Evolutionary conservation across 1,140 invertebrate genomes (phyloP).

Genomic region (Schlechtendalia chinensis): DNA sequence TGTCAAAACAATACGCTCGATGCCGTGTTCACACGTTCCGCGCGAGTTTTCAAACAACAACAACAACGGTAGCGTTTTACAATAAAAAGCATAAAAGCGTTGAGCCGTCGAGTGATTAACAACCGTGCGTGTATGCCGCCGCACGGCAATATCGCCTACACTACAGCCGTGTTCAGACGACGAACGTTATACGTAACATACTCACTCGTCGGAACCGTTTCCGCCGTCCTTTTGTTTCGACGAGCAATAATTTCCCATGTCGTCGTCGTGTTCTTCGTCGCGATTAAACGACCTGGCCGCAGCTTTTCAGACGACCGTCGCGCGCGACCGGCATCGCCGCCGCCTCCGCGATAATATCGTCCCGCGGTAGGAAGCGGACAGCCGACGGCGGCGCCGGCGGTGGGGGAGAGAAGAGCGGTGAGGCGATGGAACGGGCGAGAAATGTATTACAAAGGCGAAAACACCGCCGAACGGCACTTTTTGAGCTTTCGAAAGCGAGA

Average conservation of each 20-base stretch:
- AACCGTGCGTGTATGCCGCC: too few species aligned
- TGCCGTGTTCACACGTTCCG: neutral
- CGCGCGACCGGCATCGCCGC: neutral
- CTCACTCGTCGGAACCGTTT: constrained; percentile 43
- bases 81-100: too few species aligned
- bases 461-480: too few species aligned
- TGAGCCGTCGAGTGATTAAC: too few species aligned
- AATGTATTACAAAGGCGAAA: too few species aligned
- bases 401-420: too few species aligned
- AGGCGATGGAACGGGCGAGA: too few species aligned
- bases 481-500: too few species aligned
- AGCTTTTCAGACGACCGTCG: neutral
- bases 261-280: neutral
- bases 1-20: constrained; percentile 22
- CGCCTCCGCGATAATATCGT: neutral
- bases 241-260: constrained; percentile 47
- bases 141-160: too few species aligned
- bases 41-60: neutral
- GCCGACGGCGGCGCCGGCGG: constrained; percentile 17
- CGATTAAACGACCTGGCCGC: neutral
- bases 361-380: neutral
- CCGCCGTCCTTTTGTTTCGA: constrained; percentile 44
- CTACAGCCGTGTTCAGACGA: too few species aligned
- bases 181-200: neutral
- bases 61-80: neutral